Percentiles rank a stretch among this genome's conserved stretches.
Conservation (phyloP, 1,140 invertebrate species). For the Drosophila subobscura region DNA sequence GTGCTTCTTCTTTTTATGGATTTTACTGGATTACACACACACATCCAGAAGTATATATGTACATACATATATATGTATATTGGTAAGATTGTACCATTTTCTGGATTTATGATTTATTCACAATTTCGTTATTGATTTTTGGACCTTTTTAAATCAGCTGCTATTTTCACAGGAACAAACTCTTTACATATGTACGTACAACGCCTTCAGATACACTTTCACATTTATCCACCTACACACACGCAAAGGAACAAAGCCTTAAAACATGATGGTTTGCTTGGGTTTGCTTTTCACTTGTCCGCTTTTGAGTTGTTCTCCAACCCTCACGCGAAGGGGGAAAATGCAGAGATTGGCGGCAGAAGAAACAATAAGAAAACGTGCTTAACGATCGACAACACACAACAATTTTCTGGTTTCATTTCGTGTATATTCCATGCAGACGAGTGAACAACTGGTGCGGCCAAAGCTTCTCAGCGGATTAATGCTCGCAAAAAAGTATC, state of each 20-base stretch:
- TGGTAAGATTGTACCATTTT: conserved; percentile 5
- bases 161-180: conserved; percentile 53
- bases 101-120: conserved; percentile 68
- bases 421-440: conserved; percentile 66
- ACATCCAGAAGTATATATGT: conserved; percentile 11
- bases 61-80: conserved; percentile 18
- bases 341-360: background rate
- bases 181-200: conserved; percentile 34
- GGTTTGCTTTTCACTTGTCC: conserved; percentile 35
- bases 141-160: conserved; percentile 52
- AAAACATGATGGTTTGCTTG: conserved; percentile 40
- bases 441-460: conserved; percentile 79
- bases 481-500: conserved; percentile 49
- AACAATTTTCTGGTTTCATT: conserved; percentile 35
- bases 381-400: conserved; percentile 63
- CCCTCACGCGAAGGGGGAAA: too few relatives aligned
- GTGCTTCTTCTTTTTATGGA: conserved; percentile 37
- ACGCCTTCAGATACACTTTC: conserved; percentile 16
- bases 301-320: background rate
- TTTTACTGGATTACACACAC: conserved; percentile 25
- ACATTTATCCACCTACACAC: conserved; percentile 43
- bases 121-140: conserved; percentile 66
- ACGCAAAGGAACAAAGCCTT: conserved; percentile 23
- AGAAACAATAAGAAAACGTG: conserved; percentile 59
- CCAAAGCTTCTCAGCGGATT: conserved; percentile 47